Evolutionary conservation across 2,888 invertebrate species (phyloP), one percentile per base, ranked within the genome.

Genomic region (Alcis repandata): DNA sequence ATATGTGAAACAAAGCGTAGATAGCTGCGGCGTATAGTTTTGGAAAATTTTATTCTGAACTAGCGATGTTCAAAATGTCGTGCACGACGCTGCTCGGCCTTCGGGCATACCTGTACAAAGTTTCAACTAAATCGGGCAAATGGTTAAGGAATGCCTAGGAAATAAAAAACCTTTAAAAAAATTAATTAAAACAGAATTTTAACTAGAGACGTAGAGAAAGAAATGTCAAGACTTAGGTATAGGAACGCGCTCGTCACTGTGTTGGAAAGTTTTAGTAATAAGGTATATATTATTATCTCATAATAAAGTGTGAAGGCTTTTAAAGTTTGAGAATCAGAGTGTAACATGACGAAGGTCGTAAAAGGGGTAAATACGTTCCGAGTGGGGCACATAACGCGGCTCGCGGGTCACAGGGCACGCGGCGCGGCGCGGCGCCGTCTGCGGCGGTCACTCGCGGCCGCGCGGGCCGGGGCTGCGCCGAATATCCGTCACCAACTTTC

Each of bases 401-500:
- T 38, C 38, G 38, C 38, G 38, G n/a, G 38, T 38, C 38, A 38
- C 38, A 38, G 13, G n/a, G n/a, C 38, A n/a, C 38, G 15, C 38
- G 3, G n/a, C n/a, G 3, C 13, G 13, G n/a, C n/a, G 2, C 13
- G 13, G 2, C 10, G 13, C 6, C 27, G 36, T 38, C 13, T 38
- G 13, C 13, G 36, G 17, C 36, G 33, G 45, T 6, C 13, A n/a
- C 11, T 8, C 4, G 32, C 45, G 32, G 10, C 22, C n/a, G 40
- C 11, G 11, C 19, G 38, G 19, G 17, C 38, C n/a, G 20, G 36
- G 54, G 54, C 33, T 41, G 54, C 15, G 57, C 15, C n/a, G 48
- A 48, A 48, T 48, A 54, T 59, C 54, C 63, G 49, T 64, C 59
- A 58, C 58, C 32, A 59, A 59, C 54, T 54, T 64, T 59, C 43